A percentile compares a stretch with the other conserved stretches of the same genome.
These are phyloP conservation scores for Melanostoma mellinum DNA, from an alignment of 2,888 invertebrate genomes.

Conservation along the genomic window DNA sequence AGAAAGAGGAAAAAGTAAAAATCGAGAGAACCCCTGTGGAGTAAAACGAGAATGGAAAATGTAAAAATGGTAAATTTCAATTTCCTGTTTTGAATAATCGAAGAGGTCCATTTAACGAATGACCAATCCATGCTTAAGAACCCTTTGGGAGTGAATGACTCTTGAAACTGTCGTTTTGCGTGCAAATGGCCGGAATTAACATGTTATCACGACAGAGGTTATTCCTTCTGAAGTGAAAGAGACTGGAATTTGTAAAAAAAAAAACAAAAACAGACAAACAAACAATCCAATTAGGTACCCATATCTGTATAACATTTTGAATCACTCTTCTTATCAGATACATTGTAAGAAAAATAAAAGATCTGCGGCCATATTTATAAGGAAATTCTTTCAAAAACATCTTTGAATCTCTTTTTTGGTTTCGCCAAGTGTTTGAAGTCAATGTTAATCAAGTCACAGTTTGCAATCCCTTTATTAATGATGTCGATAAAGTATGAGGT, in stretches of 20 bases:
- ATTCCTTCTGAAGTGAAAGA: constrained; percentile 8
- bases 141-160: constrained; percentile 57
- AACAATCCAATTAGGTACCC: too few relatives aligned
- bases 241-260: constrained; percentile 3
- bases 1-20: constrained; percentile 3
- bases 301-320: too few relatives aligned
- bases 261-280: neutral
- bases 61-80: constrained; percentile 69
- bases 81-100: constrained; percentile 71
- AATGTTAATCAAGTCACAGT: too few relatives aligned
- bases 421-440: too few relatives aligned
- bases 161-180: constrained; percentile 55
- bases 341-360: too few relatives aligned
- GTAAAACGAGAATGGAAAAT: constrained; percentile 43
- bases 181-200: constrained; percentile 57
- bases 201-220: constrained; percentile 39
- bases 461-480: too few relatives aligned
- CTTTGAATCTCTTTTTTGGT: too few relatives aligned
- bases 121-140: constrained; percentile 61
- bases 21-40: constrained; percentile 2
- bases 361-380: too few relatives aligned
- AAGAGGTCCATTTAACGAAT: constrained; percentile 71
- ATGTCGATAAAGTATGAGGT: too few relatives aligned
- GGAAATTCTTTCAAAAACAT: too few relatives aligned
- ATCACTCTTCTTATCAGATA: too few relatives aligned